Conservation (phyloP, 2,888 invertebrate genomes). For the Euzophera pinguis region DNA sequence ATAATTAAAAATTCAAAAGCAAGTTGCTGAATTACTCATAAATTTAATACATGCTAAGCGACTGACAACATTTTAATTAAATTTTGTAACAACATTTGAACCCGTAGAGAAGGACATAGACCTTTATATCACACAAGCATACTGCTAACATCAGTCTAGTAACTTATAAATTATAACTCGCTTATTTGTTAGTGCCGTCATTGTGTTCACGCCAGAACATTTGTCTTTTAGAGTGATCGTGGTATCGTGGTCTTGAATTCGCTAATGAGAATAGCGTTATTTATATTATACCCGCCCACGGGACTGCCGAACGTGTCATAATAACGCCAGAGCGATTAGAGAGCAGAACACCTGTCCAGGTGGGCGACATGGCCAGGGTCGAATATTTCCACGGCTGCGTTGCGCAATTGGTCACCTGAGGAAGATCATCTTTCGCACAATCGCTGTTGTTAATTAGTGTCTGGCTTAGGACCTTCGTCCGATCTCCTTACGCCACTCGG, state of each 20-base stretch:
- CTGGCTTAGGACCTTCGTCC: too few relatives aligned
- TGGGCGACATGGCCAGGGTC: conserved; percentile 61
- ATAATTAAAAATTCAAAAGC: too few relatives aligned
- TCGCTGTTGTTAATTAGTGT: too few relatives aligned
- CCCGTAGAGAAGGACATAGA: too few relatives aligned
- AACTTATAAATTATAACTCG: too few relatives aligned
- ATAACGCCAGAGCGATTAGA: conserved; percentile 40
- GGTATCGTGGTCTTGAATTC: conserved; percentile 23
- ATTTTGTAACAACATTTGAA: too few relatives aligned
- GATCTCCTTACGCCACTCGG: too few relatives aligned
- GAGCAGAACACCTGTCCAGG: conserved; percentile 64
- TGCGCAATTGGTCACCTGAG: conserved; percentile 33
- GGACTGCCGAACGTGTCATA: conserved; percentile 37
- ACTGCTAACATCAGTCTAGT: too few relatives aligned
- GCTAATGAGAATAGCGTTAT: conserved; percentile 30
- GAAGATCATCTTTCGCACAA: conserved; percentile 21
- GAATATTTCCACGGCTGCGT: conserved; percentile 39
- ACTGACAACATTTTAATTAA: too few relatives aligned
- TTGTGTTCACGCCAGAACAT: conserved; percentile 14
- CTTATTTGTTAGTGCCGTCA: conserved; percentile 14
- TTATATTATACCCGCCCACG: conserved; percentile 40
- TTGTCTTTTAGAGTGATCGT: conserved; percentile 14
- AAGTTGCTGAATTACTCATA: too few relatives aligned
- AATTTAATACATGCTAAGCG: too few relatives aligned
- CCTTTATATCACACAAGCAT: too few relatives aligned